These are phyloP conservation scores for Delphinus delphis DNA, from an alignment of 2,113 vertebrate genomes.

Conservation along the genomic window DNA sequence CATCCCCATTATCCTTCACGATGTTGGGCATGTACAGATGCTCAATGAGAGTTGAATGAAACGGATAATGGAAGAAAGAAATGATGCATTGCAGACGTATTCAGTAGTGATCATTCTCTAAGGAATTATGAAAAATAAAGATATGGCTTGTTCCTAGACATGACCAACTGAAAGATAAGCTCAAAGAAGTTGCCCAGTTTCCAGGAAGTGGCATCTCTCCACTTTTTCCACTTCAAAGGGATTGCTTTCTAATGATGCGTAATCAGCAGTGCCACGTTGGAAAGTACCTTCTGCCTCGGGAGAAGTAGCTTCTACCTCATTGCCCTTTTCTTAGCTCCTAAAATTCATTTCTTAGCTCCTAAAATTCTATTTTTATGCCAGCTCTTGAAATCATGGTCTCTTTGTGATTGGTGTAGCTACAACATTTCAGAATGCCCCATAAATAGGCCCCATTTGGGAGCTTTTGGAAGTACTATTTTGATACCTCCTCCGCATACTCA, in stretches of 20 bases:
- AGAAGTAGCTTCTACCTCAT: not conserved
- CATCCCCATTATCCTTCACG: not conserved
- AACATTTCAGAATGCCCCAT: slow-evolving; percentile 38
- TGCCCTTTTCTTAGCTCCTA: not conserved
- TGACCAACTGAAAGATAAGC: not conserved
- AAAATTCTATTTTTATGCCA: slow-evolving; percentile 52
- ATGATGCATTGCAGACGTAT: not conserved
- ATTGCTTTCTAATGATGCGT: not conserved
- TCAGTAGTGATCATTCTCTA: not conserved
- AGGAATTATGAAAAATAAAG: not conserved
- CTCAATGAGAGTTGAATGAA: not conserved
- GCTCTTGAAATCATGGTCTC: slow-evolving; percentile 31
- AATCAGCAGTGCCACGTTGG: not conserved
- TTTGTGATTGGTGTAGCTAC: slow-evolving; percentile 57
- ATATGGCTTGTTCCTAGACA: not conserved
- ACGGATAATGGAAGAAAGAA: not conserved
- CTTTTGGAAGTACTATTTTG: slow-evolving; percentile 49
- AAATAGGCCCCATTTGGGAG: slow-evolving; percentile 42
- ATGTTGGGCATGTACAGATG: not conserved
- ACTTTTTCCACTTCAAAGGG: not conserved
- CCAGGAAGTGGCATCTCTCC: not conserved
- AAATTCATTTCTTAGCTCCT: not conserved
- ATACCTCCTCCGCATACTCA: slow-evolving; percentile 15
- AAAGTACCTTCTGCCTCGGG: not conserved
- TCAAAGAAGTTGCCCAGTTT: not conserved